phyloP scores from a whole-genome alignment of 92 coral and sea anemone genomes.

The Parazoanthus darwini region DNA sequence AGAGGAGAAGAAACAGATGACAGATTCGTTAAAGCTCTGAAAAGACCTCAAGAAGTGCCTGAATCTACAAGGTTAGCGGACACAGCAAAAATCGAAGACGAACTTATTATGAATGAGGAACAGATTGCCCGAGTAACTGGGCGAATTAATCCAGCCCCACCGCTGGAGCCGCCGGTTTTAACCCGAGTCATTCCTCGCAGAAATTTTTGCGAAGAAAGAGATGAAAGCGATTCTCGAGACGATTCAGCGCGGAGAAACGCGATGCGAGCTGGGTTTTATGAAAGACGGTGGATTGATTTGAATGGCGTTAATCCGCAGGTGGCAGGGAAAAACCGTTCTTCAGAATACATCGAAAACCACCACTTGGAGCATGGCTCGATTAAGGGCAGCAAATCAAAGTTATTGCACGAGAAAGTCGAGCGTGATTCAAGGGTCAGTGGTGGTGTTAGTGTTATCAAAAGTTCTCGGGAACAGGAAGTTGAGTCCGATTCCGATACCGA shows the following conservation, averaged over 20 bases:
- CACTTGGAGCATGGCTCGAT: conserved; percentile 29
- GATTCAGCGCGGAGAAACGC: conserved; percentile 41
- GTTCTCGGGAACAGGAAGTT: conserved; percentile 62
- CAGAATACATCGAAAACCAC: conserved; percentile 21
- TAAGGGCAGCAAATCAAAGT: conserved; percentile 33
- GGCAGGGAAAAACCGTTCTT: conserved; percentile 35
- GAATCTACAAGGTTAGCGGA: conserved; percentile 87
- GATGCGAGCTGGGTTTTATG: conserved; percentile 30
- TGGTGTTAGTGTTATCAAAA: conserved; percentile 75
- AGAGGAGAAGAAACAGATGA: conserved; percentile 72
- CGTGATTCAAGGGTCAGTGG: conserved; percentile 53
- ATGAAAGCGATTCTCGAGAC: conserved; percentile 40
- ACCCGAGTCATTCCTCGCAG: conserved; percentile 42
- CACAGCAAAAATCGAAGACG: conserved; percentile 94
- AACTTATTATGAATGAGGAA: conserved; percentile 88
- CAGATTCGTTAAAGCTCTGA: conserved; percentile 58
- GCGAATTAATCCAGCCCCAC: conserved; percentile 51
- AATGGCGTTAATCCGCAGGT: conserved; percentile 61
- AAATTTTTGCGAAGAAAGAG: conserved; percentile 53
- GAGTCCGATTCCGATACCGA: conserved; percentile 73
- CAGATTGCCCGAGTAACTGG: conserved; percentile 85
- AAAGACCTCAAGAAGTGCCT: conserved; percentile 60
- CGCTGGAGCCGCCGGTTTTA: conserved; percentile 44
- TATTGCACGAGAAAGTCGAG: conserved; percentile 31
- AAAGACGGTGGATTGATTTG: conserved; percentile 74